These are phyloP conservation scores for Chalcis sispes DNA, from an alignment of 2,888 invertebrate species.

Conservation along the genomic window DNA sequence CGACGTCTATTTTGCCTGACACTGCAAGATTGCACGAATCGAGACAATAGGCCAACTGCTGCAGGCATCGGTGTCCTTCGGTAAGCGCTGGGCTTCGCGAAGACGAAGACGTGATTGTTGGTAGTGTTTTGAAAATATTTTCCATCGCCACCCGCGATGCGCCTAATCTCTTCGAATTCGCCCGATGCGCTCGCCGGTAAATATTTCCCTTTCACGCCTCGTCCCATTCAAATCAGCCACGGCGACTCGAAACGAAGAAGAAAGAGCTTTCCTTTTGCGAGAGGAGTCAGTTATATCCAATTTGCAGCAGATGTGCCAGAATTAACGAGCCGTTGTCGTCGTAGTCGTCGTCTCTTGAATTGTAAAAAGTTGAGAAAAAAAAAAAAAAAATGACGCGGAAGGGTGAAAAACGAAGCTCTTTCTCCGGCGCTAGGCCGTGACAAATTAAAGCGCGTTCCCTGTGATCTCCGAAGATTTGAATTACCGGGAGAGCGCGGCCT, in stretches of 20 bases:
- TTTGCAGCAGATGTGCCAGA: conserved; percentile 39
- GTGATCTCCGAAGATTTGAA: conserved; percentile 21
- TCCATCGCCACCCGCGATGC: conserved; percentile 32
- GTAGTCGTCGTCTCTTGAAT: not conserved
- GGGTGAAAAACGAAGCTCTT: conserved; percentile 3
- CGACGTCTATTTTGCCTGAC: conserved; percentile 17
- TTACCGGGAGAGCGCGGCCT: not conserved
- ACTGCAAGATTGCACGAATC: conserved; percentile 21
- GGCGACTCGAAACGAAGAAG: conserved; percentile 8
- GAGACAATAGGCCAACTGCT: not conserved
- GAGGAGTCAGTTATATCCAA: conserved; percentile 41
- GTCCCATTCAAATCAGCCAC: conserved; percentile 12
- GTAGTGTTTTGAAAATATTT: conserved; percentile 63
- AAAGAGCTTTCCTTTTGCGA: conserved; percentile 1
- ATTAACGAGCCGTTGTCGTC: not conserved
- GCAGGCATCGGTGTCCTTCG: not conserved
- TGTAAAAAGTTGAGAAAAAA: not conserved
- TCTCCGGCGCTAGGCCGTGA: conserved; percentile 21
- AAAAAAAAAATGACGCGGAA: not conserved
- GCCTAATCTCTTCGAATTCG: conserved; percentile 25
- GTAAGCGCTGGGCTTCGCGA: not conserved
- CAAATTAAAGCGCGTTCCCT: conserved; percentile 37
- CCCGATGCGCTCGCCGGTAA: too few species aligned
- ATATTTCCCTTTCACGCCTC: conserved; percentile 33
- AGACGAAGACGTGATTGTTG: conserved; percentile 22